Percentiles rank a stretch among this genome's conserved stretches.
phyloP scores from a whole-genome alignment of 2,797 vertebrate species.

The Protonibea diacanthus region DNA sequence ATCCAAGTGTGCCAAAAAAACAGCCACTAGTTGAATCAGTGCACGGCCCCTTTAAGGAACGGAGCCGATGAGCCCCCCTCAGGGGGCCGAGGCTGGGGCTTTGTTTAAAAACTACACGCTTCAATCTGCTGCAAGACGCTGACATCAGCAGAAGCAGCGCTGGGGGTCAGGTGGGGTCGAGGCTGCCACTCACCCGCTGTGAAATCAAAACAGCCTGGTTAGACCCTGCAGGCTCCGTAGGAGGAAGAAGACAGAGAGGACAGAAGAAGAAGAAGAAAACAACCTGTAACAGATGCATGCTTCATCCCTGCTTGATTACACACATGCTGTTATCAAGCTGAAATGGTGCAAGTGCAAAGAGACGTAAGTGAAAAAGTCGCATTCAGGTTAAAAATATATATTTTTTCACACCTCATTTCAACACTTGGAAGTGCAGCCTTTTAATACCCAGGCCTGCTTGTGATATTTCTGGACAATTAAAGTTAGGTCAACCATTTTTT shows the following conservation, averaged over 20 bases:
- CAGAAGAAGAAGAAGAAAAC: constrained; percentile 27
- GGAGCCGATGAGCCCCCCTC: constrained; percentile 67
- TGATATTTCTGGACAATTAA: background rate
- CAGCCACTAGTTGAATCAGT: constrained; percentile 40
- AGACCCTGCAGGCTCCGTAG: constrained; percentile 55
- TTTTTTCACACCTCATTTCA: background rate
- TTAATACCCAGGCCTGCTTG: no score
- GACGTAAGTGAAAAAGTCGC: background rate
- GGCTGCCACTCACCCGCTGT: constrained; percentile 81
- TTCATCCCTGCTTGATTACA: background rate
- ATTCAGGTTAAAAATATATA: background rate
- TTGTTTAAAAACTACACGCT: constrained; percentile 85
- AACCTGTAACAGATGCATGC: constrained; percentile 46
- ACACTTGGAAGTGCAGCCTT: background rate
- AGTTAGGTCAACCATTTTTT: background rate
- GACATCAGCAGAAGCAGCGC: constrained; percentile 84
- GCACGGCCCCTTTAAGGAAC: constrained; percentile 78
- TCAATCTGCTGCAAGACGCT: constrained; percentile 85
- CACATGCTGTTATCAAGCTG: constrained; percentile 4
- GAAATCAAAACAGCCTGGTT: constrained; percentile 79
- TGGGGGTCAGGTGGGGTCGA: constrained; percentile 82
- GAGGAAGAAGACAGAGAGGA: constrained; percentile 43
- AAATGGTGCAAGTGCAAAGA: constrained; percentile 20
- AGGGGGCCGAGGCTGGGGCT: constrained; percentile 67
- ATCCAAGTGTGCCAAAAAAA: background rate